Evolutionary conservation across 2,888 invertebrate genomes (phyloP).

Genomic region (Drosophila antonietae): DNA sequence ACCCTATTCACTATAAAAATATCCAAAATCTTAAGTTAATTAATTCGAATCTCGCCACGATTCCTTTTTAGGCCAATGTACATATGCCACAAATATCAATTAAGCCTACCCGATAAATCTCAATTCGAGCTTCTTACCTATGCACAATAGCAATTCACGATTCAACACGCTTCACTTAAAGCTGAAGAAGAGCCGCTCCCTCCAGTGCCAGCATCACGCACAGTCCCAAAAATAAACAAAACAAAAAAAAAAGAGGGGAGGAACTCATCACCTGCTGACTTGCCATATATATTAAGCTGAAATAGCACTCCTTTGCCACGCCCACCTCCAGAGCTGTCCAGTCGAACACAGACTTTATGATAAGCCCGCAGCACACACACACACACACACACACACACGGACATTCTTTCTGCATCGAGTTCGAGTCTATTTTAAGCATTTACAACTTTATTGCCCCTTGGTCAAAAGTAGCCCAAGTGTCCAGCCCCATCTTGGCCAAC

Average conservation of each 20-base stretch:
- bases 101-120: slow-evolving; percentile 10
- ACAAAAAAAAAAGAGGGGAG: neutral
- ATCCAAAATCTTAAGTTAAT: neutral
- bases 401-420: slow-evolving; percentile 10
- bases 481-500: neutral
- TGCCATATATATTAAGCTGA: slow-evolving; percentile 52
- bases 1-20: neutral
- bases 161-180: slow-evolving; percentile 20
- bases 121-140: slow-evolving; percentile 1
- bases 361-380: slow-evolving; percentile 8
- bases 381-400: neutral
- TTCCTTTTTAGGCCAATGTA: neutral
- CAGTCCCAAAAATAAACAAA: neutral
- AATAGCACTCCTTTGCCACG: slow-evolving; percentile 49
- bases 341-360: slow-evolving; percentile 25
- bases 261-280: slow-evolving; percentile 70
- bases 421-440: slow-evolving; percentile 67
- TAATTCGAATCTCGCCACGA: neutral
- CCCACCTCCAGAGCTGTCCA: neutral
- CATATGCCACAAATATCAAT: slow-evolving; percentile 36
- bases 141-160: slow-evolving; percentile 4
- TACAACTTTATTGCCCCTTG: slow-evolving; percentile 64
- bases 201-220: slow-evolving; percentile 23
- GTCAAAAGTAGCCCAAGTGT: slow-evolving; percentile 50
- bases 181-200: neutral